These are phyloP conservation scores for Miltochrista miniata DNA, from an alignment of 2,888 invertebrate species.

Conservation along the genomic window DNA sequence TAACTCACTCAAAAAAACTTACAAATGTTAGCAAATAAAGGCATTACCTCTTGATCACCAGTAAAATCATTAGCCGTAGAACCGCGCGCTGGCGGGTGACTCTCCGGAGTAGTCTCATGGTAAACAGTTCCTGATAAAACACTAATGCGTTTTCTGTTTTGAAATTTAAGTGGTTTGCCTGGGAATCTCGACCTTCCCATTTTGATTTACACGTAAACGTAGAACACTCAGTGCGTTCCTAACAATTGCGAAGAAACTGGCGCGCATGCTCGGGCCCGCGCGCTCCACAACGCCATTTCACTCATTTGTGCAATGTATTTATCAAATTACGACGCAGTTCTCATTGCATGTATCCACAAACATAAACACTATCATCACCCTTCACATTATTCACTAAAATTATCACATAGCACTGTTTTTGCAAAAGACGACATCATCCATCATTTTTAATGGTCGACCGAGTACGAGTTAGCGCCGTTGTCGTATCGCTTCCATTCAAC, in stretches of 20 bases:
- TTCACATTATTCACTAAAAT: conserved; percentile 76
- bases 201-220: conserved; percentile 83
- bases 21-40: conserved; percentile 43
- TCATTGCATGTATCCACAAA: conserved; percentile 68
- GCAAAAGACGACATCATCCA: conserved; percentile 77
- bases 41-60: conserved; percentile 80
- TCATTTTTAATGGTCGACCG: conserved; percentile 79
- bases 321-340: conserved; percentile 80
- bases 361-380: conserved; percentile 71
- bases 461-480: conserved; percentile 66
- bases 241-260: conserved; percentile 77
- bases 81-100: conserved; percentile 73
- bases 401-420: conserved; percentile 76
- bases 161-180: conserved; percentile 94
- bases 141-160: conserved; percentile 93
- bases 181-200: conserved; percentile 94
- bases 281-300: conserved; percentile 83
- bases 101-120: conserved; percentile 76
- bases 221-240: conserved; percentile 82
- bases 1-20: conserved; percentile 43
- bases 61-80: conserved; percentile 73
- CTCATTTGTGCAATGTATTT: conserved; percentile 81
- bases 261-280: conserved; percentile 83
- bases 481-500: conserved; percentile 80
- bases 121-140: conserved; percentile 87